Evolutionary conservation across 2,888 invertebrate species (phyloP).

Genomic region (Latheticus oryzae): DNA sequence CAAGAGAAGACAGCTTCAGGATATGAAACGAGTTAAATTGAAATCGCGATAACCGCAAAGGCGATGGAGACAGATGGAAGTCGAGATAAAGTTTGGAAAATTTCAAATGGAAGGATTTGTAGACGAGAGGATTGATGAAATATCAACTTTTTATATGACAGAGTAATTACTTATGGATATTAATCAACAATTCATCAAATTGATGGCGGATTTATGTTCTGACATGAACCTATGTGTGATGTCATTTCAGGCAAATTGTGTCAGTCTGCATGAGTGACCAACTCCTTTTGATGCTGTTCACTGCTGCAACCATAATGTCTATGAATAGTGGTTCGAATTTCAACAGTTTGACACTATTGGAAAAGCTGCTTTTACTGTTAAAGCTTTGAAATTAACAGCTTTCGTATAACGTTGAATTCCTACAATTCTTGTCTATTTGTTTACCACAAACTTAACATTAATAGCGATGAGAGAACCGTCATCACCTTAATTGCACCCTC

Average conservation of each 20-base stretch:
- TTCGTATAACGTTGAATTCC: too few relatives aligned
- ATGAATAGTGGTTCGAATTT: constrained; percentile 1
- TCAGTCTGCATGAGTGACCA: constrained; percentile 8
- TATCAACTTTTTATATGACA: too few relatives aligned
- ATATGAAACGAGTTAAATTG: constrained; percentile 7
- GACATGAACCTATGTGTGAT: too few relatives aligned
- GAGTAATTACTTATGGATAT: too few relatives aligned
- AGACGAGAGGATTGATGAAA: constrained; percentile 14
- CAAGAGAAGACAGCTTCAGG: neutral
- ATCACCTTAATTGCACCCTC: constrained; percentile 23
- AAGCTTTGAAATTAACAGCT: too few relatives aligned
- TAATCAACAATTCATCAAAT: too few relatives aligned
- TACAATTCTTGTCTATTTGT: too few relatives aligned
- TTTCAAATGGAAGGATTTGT: constrained; percentile 1
- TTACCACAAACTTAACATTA: too few relatives aligned
- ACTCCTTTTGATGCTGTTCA: neutral
- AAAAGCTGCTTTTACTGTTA: too few relatives aligned
- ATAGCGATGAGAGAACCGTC: constrained; percentile 9
- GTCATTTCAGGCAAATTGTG: neutral
- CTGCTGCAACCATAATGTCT: constrained; percentile 1
- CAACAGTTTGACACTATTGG: constrained; percentile 1
- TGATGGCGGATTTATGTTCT: too few relatives aligned
- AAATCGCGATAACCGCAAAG: constrained; percentile 11
- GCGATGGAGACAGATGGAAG: constrained; percentile 5
- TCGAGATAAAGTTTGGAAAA: constrained; percentile 4